Base-by-base conservation (phyloP, 2,797 vertebrate genomes). In the Enoplosus armatus region DNA sequence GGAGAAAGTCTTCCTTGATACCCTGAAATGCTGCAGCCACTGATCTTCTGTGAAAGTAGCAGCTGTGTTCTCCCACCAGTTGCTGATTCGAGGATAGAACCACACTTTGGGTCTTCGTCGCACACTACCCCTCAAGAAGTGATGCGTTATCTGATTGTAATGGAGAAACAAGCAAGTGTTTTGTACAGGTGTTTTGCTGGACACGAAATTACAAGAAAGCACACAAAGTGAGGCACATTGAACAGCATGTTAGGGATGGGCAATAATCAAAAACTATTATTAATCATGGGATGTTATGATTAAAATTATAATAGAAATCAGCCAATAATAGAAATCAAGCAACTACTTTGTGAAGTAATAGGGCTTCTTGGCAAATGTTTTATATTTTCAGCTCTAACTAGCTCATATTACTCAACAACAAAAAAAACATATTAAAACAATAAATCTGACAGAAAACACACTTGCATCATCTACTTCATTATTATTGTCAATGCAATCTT, bases 1-100 rank as follows among this genome's bases (percentile, higher is more conserved):
- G 18, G 35, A 48, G 43, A 59, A 58, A 24, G 29, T 48, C 33
- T 59, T 37, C 47, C 20, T 47, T 8, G 33, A 47, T 35, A 58
- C 27, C 9, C 41, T 47, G 39, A 35, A 59, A 59, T 35, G 29
- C 67, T 59, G 8, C 41, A 35, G 27, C 22, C 22, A 58, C 67
- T 67, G 10, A 3, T 55, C 16, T 9, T 54, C 50, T 68, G 65
- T 68, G 35, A 68, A 55, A 43, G 65, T 8, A 20, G 24, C 35
- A 12, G 65, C 35, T n/a, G 24, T 14, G 35, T 12, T 66, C 24
- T 39, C 48, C 65, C 33, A 54, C 48, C 64, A 39, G 48, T 27
- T 2, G 18, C 35, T 39, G 35, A 18, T 14, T 20, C 10, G 5
- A n/a, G 37, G 51, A 10, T n/a, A 31, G 26, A 29, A 26, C 35